Evolutionary conservation across 2,113 vertebrate genomes (phyloP).

Genomic region (Thamnophis sirtalis): DNA sequence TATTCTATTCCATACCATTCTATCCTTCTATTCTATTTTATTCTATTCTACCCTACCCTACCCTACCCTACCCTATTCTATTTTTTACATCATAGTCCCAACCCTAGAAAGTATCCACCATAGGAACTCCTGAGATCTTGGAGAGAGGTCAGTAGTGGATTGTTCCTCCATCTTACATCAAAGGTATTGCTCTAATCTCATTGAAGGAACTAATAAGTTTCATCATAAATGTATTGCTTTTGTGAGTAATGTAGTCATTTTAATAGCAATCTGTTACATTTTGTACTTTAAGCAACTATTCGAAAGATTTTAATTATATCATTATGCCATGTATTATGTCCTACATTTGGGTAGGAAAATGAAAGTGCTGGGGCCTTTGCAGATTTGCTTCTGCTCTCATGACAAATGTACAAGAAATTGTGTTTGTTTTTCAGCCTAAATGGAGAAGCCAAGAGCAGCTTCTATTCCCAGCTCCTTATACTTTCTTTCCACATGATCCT

Average conservation of each 20-base stretch:
- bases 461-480: background rate
- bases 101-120: background rate
- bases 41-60: no score
- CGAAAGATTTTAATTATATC: background rate
- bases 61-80: no score
- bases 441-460: background rate
- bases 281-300: background rate
- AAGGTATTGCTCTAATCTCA: background rate
- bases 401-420: background rate
- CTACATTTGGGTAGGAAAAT: background rate
- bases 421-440: background rate
- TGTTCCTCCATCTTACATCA: background rate
- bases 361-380: background rate
- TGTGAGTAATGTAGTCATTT: background rate
- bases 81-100: background rate
- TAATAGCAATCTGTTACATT: background rate
- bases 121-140: background rate
- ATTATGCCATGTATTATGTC: background rate
- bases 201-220: background rate
- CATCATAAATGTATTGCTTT: background rate
- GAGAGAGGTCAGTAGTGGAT: background rate
- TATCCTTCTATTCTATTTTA: no score
- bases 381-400: background rate
- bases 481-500: background rate
- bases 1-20: no score